These are phyloP conservation scores for Chrosomus eos DNA, from an alignment of 2,797 vertebrate genomes.

Conservation along the genomic window DNA sequence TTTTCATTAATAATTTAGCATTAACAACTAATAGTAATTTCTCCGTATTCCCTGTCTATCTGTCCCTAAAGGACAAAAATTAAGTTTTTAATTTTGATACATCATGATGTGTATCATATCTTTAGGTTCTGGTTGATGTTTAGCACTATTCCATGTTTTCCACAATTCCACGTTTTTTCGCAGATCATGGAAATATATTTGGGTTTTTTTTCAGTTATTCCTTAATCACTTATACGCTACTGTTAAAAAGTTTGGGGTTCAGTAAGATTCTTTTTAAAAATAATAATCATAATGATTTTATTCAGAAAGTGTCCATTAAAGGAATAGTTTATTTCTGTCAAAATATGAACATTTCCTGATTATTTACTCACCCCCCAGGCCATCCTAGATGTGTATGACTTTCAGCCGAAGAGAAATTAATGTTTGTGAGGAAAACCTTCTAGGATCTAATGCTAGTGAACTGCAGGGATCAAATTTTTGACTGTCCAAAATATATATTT, in stretches of 20 bases:
- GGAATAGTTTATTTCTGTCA: too few relatives aligned
- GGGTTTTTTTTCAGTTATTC: not conserved
- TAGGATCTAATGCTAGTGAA: too few relatives aligned
- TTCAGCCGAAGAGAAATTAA: too few relatives aligned
- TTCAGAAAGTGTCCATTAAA: not conserved
- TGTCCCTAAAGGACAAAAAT: not conserved
- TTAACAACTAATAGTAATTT: not conserved
- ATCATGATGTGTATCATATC: not conserved
- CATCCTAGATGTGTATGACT: too few relatives aligned
- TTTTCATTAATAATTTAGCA: constrained; percentile 13
- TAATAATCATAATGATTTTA: not conserved
- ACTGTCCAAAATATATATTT: too few relatives aligned
- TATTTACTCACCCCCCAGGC: too few relatives aligned
- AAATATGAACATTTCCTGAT: too few relatives aligned
- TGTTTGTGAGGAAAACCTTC: too few relatives aligned
- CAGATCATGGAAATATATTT: not conserved
- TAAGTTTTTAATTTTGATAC: not conserved
- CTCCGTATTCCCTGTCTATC: not conserved
- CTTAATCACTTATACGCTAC: not conserved
- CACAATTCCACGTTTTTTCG: too few relatives aligned
- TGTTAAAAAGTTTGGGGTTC: not conserved
- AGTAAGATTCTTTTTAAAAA: not conserved
- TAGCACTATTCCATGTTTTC: not conserved
- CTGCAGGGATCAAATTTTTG: too few relatives aligned
- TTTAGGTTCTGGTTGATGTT: not conserved